A percentile compares a stretch with the other conserved stretches of the same genome.
These are phyloP conservation scores for Dryadula phaetusa DNA, from an alignment of 2,888 invertebrate genomes.

Conservation along the genomic window DNA sequence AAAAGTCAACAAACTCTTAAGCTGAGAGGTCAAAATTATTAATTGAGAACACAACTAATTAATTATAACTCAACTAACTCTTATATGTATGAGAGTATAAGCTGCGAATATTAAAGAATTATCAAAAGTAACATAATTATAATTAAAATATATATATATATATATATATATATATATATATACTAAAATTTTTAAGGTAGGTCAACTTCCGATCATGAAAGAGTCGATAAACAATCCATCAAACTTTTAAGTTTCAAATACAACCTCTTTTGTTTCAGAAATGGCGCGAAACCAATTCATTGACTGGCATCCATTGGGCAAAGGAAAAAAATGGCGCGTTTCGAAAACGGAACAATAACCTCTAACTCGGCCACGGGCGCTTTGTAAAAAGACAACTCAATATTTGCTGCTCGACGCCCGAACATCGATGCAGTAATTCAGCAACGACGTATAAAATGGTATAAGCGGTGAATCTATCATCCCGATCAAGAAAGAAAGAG, in stretches of 20 bases:
- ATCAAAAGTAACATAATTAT: too few relatives aligned
- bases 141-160: too few relatives aligned
- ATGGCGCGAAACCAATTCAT: slow-evolving; percentile 54
- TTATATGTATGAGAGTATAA: too few relatives aligned
- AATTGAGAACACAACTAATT: not conserved
- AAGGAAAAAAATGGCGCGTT: slow-evolving; percentile 66
- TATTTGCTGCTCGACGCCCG: slow-evolving; percentile 59
- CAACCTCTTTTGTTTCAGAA: slow-evolving; percentile 46
- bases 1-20: too few relatives aligned
- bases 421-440: slow-evolving; percentile 50
- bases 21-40: too few relatives aligned
- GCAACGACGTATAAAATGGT: slow-evolving; percentile 21
- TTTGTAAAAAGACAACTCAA: slow-evolving; percentile 72
- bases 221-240: not conserved
- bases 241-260: slow-evolving; percentile 23
- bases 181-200: not conserved
- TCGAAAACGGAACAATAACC: slow-evolving; percentile 79
- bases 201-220: not conserved
- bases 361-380: slow-evolving; percentile 82
- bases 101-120: too few relatives aligned
- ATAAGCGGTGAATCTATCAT: slow-evolving; percentile 7
- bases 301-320: slow-evolving; percentile 51
- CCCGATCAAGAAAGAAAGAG: not conserved
- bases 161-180: too few relatives aligned
- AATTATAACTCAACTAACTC: too few relatives aligned